Conservation (phyloP, 1,140 invertebrate species). For the Andricus grossulariae region DNA sequence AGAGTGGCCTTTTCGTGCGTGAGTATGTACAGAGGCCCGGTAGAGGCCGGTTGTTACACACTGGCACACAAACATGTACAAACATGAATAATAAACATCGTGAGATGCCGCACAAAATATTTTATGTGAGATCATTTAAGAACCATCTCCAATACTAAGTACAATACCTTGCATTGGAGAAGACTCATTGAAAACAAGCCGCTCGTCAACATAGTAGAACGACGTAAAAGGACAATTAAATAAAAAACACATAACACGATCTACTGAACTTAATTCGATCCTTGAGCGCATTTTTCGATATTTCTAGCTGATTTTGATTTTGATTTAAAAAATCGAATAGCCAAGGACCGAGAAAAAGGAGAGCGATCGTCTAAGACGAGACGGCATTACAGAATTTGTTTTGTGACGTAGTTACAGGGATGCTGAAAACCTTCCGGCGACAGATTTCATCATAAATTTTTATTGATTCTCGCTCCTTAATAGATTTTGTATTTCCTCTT, state of each 20-base stretch:
- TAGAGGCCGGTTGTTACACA: slow-evolving; percentile 68
- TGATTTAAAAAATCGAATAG: slow-evolving; percentile 46
- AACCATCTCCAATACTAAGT: background rate
- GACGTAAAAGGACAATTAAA: slow-evolving; percentile 50
- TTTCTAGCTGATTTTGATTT: slow-evolving; percentile 41
- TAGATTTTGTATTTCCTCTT: slow-evolving; percentile 59
- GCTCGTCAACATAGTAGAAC: slow-evolving; percentile 51
- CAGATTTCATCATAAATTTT: slow-evolving; percentile 51
- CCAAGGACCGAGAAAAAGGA: slow-evolving; percentile 49
- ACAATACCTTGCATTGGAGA: background rate
- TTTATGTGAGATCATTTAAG: slow-evolving; percentile 31
- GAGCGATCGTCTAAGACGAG: slow-evolving; percentile 58
- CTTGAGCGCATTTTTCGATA: slow-evolving; percentile 32
- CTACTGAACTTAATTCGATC: slow-evolving; percentile 51
- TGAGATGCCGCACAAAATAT: slow-evolving; percentile 51
- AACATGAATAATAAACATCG: slow-evolving; percentile 61
- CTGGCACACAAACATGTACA: slow-evolving; percentile 71
- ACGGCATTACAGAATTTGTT: slow-evolving; percentile 62
- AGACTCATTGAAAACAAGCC: slow-evolving; percentile 55
- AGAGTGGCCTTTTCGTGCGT: slow-evolving; percentile 66
- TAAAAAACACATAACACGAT: slow-evolving; percentile 50
- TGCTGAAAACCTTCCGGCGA: slow-evolving; percentile 64
- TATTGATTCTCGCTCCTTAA: slow-evolving; percentile 47
- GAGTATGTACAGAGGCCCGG: slow-evolving; percentile 67
- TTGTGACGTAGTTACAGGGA: slow-evolving; percentile 67